Percentiles rank a stretch among this genome's conserved stretches.
Conservation (phyloP, 2,113 vertebrate species). For the Bos taurus region DNA sequence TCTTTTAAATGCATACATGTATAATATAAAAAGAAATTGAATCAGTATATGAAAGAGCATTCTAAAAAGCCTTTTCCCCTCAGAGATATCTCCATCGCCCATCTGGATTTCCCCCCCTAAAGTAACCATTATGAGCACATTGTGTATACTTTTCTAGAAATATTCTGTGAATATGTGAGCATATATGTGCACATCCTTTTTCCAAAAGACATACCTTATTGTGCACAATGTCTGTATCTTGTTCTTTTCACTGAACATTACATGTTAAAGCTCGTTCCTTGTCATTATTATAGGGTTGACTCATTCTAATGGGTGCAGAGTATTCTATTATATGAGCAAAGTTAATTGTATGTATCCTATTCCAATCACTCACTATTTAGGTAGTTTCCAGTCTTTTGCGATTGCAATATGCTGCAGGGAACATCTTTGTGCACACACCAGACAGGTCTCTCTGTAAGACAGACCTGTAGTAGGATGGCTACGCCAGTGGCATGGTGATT, state of each 20-base stretch:
- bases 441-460: background rate
- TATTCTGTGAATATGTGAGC: background rate
- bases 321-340: background rate
- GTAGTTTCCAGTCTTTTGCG: background rate
- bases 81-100: background rate
- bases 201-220: background rate
- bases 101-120: background rate
- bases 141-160: background rate
- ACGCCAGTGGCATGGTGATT: background rate
- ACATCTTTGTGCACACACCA: background rate
- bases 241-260: background rate
- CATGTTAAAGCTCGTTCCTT: background rate
- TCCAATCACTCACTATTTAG: background rate
- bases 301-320: background rate
- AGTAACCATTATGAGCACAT: background rate
- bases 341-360: background rate
- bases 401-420: background rate
- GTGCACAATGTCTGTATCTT: background rate
- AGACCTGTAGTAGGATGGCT: background rate
- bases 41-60: background rate
- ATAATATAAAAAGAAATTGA: conserved; percentile 25
- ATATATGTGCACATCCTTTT: background rate
- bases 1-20: background rate
- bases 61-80: background rate
- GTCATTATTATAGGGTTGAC: background rate